Evolutionary conservation across 2,113 vertebrate species (phyloP), one percentile per base, ranked within the genome.

Genomic region (Lepisosteus oculatus): DNA sequence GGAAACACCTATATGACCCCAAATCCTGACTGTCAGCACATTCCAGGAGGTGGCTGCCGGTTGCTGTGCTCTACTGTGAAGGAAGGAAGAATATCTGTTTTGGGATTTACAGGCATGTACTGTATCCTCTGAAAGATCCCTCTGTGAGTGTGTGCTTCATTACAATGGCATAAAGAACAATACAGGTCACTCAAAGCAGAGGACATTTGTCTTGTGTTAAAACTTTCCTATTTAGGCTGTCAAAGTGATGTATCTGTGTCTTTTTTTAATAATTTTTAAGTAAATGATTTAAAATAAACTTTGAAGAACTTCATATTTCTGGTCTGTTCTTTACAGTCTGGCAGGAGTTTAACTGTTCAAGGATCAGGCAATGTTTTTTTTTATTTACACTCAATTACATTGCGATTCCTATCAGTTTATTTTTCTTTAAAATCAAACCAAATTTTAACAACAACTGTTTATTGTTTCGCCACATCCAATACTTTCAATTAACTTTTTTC

Each of bases 11-110:
- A 70, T 65, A 72, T 75, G 51, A 67, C 55, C 69, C 29, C 44
- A 11, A 42, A 1, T 42, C 17, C 47, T 6, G 3, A 54, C 11
- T 15, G 68, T 81, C 85, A 88, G 87, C 85, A 88, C 71, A 81
- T 89, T 86, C 77, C 65, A 62, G 67, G 15, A 73, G 59, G 42
- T 51, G 43, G 71, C 51, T 74, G 74, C 78, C 76, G 79, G 76
- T 78, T 66, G 14, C 44, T 56, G 63, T 17, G 43, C 54, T 65
- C 59, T 74, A 62, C 4, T 14, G 12, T 70, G 79, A 78, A 70
- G 76, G 65, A 74, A 82, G 81, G 81, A 80, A 77, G 55, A 65
- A 43, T 71, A 65, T 76, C 78, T 74, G 74, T 68, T 29, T 72
- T 67, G 63, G 61, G 68, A 42, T 77, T 73, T 64, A 8, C n/a